phyloP scores from a whole-genome alignment of 2,888 invertebrate species.

The Drosophila koepferae region DNA sequence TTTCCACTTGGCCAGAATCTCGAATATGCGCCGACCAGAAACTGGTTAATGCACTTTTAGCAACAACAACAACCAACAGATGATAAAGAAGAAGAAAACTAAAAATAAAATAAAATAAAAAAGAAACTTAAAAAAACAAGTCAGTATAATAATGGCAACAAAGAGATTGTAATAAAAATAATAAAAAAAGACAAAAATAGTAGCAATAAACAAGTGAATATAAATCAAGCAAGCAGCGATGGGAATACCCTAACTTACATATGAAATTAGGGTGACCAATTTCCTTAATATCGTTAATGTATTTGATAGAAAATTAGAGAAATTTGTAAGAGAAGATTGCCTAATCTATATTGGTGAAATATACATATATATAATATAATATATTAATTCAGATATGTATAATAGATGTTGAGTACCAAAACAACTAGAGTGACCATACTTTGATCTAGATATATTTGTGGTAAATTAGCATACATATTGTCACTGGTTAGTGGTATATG shows the following conservation, averaged over 20 bases:
- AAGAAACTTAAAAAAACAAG: conserved; percentile 34
- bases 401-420: too few relatives aligned
- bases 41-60: conserved; percentile 69
- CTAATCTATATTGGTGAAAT: too few relatives aligned
- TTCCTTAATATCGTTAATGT: too few relatives aligned
- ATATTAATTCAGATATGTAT: too few relatives aligned
- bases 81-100: conserved; percentile 9
- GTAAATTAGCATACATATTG: too few relatives aligned
- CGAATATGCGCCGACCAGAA: conserved; percentile 48
- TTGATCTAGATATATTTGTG: neutral
- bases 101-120: conserved; percentile 29
- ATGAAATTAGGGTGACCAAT: neutral
- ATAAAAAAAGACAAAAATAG: conserved; percentile 16
- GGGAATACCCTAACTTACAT: conserved; percentile 19
- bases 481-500: too few relatives aligned
- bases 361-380: too few relatives aligned
- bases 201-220: neutral
- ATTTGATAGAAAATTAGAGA: too few relatives aligned
- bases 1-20: conserved; percentile 66
- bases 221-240: neutral
- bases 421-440: neutral
- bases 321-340: too few relatives aligned
- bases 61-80: conserved; percentile 5
- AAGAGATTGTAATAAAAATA: conserved; percentile 77
- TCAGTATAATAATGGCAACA: conserved; percentile 70